Base-by-base conservation (phyloP, 2,113 vertebrate species). In the Alectura lathami region DNA sequence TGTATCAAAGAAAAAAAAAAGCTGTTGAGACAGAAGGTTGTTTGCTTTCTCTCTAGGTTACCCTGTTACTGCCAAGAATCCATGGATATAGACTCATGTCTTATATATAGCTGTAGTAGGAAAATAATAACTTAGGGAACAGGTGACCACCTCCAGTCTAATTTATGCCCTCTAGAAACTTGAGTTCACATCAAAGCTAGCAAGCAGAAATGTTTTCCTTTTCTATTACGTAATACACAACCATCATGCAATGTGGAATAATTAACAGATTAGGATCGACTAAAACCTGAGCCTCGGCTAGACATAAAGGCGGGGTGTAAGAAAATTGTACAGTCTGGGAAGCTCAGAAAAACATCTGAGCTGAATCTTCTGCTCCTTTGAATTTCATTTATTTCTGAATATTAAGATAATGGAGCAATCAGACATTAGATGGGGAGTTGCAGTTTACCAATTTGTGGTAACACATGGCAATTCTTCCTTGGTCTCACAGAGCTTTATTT, bases 181-280 rank as follows among this genome's bases (percentile, higher is more conserved):
- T 69, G 87, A 83, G 29, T 89, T 94, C 82, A 92, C 84, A 94
- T 92, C 70, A 94, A 93, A 97, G 54, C 48, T 57, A 91, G 74
- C 15, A 70, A 83, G 45, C 2, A 83, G 78, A 92, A 94, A 73
- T 87, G 14, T 85, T 94, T 85, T 83, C 24, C 50, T 92, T 94
- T 93, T 79, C 67, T 93, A 34, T 89, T 83, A 66, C 3, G 1
- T 88, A 74, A 78, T 89, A 50, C 20, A 69, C 50, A 93, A 79
- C 56, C 42, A 85, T 50, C 67, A 91, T 12, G 6, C 53, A 91
- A 95, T 89, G 73, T 91, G 66, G 34, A 82, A 80, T 94, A 85
- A 86, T 88, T 89, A 91, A 80, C 63, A 94, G 91, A 94, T 91
- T 72, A 87, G 27, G 56, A 92, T 94, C 82, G 77, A 54, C 26